Conservation (phyloP, 2,888 invertebrate species). For the Blera fallax region DNA sequence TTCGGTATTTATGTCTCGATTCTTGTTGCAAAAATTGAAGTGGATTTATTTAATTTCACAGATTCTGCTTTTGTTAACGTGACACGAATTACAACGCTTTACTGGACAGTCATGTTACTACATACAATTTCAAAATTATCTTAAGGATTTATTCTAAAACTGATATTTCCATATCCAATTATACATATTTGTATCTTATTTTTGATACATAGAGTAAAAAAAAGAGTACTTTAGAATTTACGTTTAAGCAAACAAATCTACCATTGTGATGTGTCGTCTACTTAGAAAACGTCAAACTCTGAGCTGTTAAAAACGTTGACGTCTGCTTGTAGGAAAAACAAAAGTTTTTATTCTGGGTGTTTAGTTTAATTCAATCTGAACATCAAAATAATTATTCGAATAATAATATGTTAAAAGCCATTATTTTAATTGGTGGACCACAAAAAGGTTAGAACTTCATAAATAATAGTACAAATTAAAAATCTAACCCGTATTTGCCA, state of each 20-base stretch:
- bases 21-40: too few species aligned
- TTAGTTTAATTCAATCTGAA: conserved; percentile 14
- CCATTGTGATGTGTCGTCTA: conserved; percentile 14
- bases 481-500: background rate
- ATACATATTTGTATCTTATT: too few species aligned
- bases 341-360: background rate
- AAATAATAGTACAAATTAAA: background rate
- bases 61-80: too few species aligned
- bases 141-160: too few species aligned
- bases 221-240: background rate
- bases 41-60: too few species aligned
- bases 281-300: conserved; percentile 1
- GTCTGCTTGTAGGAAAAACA: background rate
- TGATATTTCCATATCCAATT: too few species aligned
- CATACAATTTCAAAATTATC: too few species aligned
- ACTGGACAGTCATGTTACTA: too few species aligned
- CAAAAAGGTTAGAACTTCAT: conserved; percentile 89
- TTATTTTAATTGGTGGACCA: conserved; percentile 96
- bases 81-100: too few species aligned
- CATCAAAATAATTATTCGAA: background rate
- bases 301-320: background rate
- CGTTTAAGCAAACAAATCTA: conserved; percentile 9
- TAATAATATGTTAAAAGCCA: conserved; percentile 88
- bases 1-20: too few species aligned
- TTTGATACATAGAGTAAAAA: too few species aligned